Evolutionary conservation across 2,113 vertebrate species (phyloP).

Genomic region (Brachirus orientalis): DNA sequence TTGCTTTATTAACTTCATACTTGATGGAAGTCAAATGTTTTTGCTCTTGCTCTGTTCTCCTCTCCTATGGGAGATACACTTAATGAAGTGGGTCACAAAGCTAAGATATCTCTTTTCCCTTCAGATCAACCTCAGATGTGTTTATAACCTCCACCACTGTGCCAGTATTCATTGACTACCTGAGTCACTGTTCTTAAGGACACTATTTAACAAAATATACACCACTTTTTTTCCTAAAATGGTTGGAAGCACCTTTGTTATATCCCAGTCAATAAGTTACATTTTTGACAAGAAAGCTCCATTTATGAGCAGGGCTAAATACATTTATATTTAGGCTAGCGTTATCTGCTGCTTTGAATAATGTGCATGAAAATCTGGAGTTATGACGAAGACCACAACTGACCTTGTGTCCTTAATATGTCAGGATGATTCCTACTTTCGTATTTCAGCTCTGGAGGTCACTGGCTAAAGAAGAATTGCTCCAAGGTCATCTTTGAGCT

Average conservation of each 20-base stretch:
- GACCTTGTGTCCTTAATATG: conserved; percentile 22
- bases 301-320: conserved; percentile 2
- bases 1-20: conserved; percentile 24
- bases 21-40: conserved; percentile 33
- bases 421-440: conserved; percentile 9
- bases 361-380: conserved; percentile 25
- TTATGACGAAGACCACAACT: conserved; percentile 15
- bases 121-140: not conserved
- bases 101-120: not conserved
- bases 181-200: too few species aligned
- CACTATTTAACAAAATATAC: too few species aligned
- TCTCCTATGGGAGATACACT: not conserved
- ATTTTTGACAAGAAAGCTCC: not conserved
- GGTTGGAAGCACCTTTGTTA: too few species aligned
- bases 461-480: not conserved
- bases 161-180: too few species aligned
- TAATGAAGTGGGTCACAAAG: not conserved
- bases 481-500: conserved; percentile 41
- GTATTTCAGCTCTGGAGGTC: conserved; percentile 23
- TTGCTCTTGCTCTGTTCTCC: not conserved
- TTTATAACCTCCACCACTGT: too few species aligned
- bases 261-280: too few species aligned
- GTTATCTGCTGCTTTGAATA: conserved; percentile 37
- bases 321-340: too few species aligned
- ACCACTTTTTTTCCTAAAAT: too few species aligned